A percentile compares a stretch with the other conserved stretches of the same genome.
phyloP scores from a whole-genome alignment of 2,797 vertebrate genomes.

The Calcarius lapponicus region DNA sequence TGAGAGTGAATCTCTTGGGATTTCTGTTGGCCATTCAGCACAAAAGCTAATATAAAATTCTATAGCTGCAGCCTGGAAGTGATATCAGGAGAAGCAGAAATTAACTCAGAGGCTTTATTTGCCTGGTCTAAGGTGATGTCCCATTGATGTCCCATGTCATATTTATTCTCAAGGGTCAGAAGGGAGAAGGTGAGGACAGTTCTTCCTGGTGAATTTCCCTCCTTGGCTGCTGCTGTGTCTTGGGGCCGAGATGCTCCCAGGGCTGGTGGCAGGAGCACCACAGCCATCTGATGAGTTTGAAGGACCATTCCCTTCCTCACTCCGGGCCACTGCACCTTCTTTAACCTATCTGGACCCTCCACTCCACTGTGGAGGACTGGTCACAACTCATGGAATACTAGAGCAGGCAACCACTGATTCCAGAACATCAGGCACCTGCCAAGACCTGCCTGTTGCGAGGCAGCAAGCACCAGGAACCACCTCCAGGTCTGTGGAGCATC shows the following conservation, averaged over 20 bases:
- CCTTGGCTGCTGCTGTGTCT: neutral
- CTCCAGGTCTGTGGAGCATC: neutral
- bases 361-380: neutral
- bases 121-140: neutral
- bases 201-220: neutral
- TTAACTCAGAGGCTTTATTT: neutral
- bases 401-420: neutral
- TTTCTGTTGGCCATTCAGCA: neutral
- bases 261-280: neutral
- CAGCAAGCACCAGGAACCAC: neutral
- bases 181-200: neutral
- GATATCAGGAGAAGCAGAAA: neutral
- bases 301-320: neutral
- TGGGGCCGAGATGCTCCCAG: neutral
- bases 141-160: neutral
- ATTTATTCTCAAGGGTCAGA: neutral
- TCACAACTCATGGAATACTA: neutral
- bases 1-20: neutral
- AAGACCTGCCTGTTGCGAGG: neutral
- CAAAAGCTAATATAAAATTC: neutral
- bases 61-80: neutral
- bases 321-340: neutral
- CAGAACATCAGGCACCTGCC: neutral
- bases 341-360: neutral
- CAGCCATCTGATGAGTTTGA: neutral